Base-by-base conservation (phyloP, 1,140 invertebrate genomes). In the Teleogryllus occipitalis region DNA sequence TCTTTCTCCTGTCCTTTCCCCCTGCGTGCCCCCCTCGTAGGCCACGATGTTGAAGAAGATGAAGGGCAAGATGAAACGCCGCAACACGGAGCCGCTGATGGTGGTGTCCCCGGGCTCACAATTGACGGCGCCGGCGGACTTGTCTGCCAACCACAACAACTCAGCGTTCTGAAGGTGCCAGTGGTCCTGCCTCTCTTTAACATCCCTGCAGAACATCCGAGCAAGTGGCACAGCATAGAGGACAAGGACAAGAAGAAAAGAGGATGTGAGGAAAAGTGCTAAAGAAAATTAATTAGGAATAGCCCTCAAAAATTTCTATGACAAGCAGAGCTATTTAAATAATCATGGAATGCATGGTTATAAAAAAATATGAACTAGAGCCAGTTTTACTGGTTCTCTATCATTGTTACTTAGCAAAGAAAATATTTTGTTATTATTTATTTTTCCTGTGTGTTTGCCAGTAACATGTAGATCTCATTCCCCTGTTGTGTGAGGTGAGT, bases 21-120 rank as follows among this genome's bases (percentile, higher is more conserved):
- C 15, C 77, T n/a, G 10, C 74, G 47, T 48, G 73, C 72, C 86
- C 86, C 87, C 86, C 87, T 87, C 87, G 87, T 90, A 94, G 93
- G 93, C 93, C 83, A 94, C 93, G 85, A 95, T 95, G 93, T 89
- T 94, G 88, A 94, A 94, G 91, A 94, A 94, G 89, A 93, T 92
- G 90, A 97, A 97, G 89, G 93, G 93, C 85, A 97, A 97, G 91
- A 96, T 97, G 90, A 97, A 96, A 89, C 90, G 96, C 81, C 92
- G 96, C 84, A 96, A 97, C 88, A 97, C 96, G 81, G 94, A 96
- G 89, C 94, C 97, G 80, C 93, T 92, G 80, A 97, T 97, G 87
- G 90, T 94, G 78, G 91, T 93, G 74, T 93, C 93, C 8, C 89
- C 92, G 86, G 84, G 85, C 39, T 83, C 85, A 12, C 88, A 87